Conservation (phyloP, 2,113 vertebrate species). For the Sceloporus tristichus region DNA sequence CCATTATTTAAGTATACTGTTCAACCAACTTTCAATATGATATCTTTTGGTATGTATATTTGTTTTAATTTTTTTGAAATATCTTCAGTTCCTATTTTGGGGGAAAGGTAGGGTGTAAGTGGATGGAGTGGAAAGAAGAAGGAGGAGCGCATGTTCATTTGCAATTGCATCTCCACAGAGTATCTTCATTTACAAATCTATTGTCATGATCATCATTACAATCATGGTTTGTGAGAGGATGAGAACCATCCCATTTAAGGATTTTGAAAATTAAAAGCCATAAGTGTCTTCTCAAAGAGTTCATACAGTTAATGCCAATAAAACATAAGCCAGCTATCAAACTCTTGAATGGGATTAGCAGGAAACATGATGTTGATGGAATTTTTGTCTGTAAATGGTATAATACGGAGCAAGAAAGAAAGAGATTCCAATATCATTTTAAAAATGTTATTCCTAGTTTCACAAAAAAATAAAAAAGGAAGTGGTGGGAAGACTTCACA, state of each 20-base stretch:
- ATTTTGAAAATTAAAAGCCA: conserved; percentile 34
- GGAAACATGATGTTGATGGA: conserved; percentile 43
- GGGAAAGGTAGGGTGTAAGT: no score
- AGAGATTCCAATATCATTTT: conserved; percentile 59
- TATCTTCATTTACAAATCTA: conserved; percentile 17
- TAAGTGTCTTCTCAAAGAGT: conserved; percentile 43
- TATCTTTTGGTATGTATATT: conserved; percentile 15
- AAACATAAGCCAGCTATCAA: conserved; percentile 58
- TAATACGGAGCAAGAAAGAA: conserved; percentile 55
- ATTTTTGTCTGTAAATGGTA: conserved; percentile 57
- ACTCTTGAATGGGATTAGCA: conserved; percentile 36
- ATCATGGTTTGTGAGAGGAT: conserved; percentile 34
- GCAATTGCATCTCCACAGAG: no score
- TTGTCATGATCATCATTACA: conserved; percentile 34
- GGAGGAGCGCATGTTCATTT: no score
- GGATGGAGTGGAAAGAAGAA: no score
- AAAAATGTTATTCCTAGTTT: conserved; percentile 58
- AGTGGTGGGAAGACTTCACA: conserved; percentile 45
- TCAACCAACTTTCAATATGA: neutral
- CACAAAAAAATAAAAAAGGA: conserved; percentile 50
- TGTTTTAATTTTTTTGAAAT: no score
- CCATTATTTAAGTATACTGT: conserved; percentile 22
- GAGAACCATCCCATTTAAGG: conserved; percentile 31
- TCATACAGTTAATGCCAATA: conserved; percentile 52
- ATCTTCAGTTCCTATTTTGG: no score